phyloP scores from a whole-genome alignment of 2,113 vertebrate species.

The Pollimyrus isidori region DNA sequence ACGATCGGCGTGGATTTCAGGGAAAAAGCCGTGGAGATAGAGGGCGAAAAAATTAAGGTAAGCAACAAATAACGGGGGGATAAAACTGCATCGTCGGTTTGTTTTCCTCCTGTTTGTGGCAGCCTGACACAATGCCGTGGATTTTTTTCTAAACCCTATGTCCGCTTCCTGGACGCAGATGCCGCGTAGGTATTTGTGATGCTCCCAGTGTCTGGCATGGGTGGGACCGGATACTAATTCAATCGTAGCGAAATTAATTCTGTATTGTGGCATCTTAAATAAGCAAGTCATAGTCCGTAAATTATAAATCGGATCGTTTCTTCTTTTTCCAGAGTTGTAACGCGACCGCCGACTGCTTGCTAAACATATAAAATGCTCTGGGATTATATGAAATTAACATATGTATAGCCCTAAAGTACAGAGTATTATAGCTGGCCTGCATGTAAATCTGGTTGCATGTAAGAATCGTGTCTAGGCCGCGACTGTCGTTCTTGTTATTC shows the following conservation, averaged over 20 bases:
- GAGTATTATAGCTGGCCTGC: neutral
- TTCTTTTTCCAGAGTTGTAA: neutral
- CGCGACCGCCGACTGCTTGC: neutral
- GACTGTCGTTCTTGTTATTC: neutral
- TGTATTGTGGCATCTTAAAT: neutral
- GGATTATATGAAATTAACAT: neutral
- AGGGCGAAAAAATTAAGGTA: constrained; percentile 95
- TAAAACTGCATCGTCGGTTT: neutral
- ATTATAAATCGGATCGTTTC: neutral
- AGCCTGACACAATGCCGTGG: constrained; percentile 7
- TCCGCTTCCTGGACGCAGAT: neutral
- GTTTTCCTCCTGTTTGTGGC: neutral
- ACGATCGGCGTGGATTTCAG: constrained; percentile 96
- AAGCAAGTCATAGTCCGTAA: neutral
- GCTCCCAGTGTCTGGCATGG: neutral
- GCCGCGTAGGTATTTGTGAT: neutral
- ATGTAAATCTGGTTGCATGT: neutral
- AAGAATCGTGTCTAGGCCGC: neutral
- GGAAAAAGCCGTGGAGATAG: constrained; percentile 92
- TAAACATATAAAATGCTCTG: neutral
- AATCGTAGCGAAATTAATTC: neutral
- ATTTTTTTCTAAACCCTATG: neutral
- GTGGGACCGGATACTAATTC: neutral
- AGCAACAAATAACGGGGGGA: constrained; percentile 26
- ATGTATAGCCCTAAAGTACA: neutral